Percentiles rank a stretch among this genome's conserved stretches.
Conservation (phyloP, 2,113 vertebrate species). For the Aptenodytes forsteri region DNA sequence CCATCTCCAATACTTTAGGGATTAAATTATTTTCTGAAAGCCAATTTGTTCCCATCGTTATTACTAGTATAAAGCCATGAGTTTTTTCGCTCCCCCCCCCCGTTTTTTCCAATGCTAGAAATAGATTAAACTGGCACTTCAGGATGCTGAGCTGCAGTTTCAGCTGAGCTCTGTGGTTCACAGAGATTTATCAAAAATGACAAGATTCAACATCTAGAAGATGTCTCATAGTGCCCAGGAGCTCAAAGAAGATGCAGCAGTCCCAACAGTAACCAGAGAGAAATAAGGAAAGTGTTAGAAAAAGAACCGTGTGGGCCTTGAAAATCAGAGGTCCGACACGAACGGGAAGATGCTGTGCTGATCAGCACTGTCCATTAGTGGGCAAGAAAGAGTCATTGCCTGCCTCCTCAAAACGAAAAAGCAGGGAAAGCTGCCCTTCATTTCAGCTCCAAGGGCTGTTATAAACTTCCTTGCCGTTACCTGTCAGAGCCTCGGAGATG, state of each 20-base stretch:
- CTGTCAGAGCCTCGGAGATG: neutral
- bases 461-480: neutral
- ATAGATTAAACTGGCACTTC: conserved; percentile 52
- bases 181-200: conserved; percentile 46
- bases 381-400: neutral
- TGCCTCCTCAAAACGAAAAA: neutral
- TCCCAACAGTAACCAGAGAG: neutral
- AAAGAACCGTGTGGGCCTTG: neutral
- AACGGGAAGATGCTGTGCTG: neutral
- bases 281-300: neutral
- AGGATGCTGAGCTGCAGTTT: conserved; percentile 55
- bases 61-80: neutral
- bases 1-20: neutral
- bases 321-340: neutral
- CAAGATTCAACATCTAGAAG: conserved; percentile 32
- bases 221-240: conserved; percentile 20
- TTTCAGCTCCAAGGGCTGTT: neutral
- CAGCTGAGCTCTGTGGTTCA: conserved; percentile 1
- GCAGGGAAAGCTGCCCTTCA: neutral
- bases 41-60: neutral
- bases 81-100: neutral
- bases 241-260: neutral
- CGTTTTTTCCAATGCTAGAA: neutral
- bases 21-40: conserved; percentile 33
- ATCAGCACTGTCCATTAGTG: neutral